Percentiles rank a stretch among this genome's conserved stretches.
Conservation (phyloP, 2,797 vertebrate genomes). For the Percopsis omiscomaycus region DNA sequence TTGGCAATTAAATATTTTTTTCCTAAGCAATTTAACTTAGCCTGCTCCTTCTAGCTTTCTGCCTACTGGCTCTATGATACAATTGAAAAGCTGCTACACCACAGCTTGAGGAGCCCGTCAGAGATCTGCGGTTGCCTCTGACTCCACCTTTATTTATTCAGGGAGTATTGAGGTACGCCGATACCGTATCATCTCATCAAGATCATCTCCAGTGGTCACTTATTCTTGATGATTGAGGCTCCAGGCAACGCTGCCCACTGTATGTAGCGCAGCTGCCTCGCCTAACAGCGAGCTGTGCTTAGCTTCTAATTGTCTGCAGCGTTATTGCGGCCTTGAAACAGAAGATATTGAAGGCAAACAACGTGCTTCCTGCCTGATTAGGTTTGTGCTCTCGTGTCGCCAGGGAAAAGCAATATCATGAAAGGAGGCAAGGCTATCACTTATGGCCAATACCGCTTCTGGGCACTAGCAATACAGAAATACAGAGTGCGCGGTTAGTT, state of each 20-base stretch:
- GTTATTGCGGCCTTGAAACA: neutral
- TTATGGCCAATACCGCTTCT: neutral
- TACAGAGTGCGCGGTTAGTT: neutral
- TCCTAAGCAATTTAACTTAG: constrained; percentile 39
- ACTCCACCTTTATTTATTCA: no score
- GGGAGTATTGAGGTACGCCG: no score
- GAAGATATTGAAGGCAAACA: constrained; percentile 18
- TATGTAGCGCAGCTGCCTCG: constrained; percentile 11
- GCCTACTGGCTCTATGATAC: constrained; percentile 11
- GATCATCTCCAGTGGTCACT: constrained; percentile 24
- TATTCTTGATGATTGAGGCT: constrained; percentile 32
- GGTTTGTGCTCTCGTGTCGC: constrained; percentile 24
- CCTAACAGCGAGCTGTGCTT: constrained; percentile 12
- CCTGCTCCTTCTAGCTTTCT: constrained; percentile 22
- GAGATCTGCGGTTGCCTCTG: no score
- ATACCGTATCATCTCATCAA: no score
- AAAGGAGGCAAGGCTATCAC: neutral
- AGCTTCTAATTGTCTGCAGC: constrained; percentile 34
- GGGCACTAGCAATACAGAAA: neutral
- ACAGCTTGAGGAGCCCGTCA: neutral
- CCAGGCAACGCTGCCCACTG: constrained; percentile 20
- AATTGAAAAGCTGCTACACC: constrained; percentile 26
- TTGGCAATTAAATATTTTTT: constrained; percentile 50
- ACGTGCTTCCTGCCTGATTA: constrained; percentile 14
- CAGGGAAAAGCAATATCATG: constrained; percentile 7